Percentiles rank a stretch among this genome's conserved stretches.
Conservation (phyloP, 2,113 vertebrate species). For the Lamprotornis superbus region DNA sequence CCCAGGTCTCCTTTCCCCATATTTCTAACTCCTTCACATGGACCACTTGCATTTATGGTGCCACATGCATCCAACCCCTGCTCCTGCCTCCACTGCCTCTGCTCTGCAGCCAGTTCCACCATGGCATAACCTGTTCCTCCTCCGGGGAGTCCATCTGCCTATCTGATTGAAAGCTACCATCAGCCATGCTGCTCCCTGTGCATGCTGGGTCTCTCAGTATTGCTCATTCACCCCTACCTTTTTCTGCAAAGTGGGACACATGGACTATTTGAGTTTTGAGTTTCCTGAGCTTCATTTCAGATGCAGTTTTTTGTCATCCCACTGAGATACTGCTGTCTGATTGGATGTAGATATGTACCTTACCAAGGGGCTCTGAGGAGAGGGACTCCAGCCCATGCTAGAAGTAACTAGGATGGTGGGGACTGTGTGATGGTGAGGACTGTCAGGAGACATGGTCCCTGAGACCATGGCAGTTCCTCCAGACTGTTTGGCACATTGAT, state of each 20-base stretch:
- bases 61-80: background rate
- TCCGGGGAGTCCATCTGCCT: background rate
- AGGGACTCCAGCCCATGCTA: background rate
- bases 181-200: background rate
- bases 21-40: background rate
- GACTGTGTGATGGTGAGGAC: background rate
- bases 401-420: background rate
- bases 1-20: background rate
- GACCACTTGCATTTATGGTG: background rate
- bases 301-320: background rate
- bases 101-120: background rate
- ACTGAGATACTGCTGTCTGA: background rate
- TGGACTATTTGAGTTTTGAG: background rate
- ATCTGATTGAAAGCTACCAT: background rate
- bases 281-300: background rate
- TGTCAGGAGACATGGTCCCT: background rate
- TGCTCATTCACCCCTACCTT: background rate
- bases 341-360: fast-evolving
- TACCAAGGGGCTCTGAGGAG: background rate
- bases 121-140: background rate
- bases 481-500: background rate
- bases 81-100: background rate
- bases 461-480: background rate
- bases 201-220: background rate
- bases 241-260: background rate